Evolutionary conservation across 2,113 vertebrate species (phyloP), one percentile per base, ranked within the genome.

Genomic region (Rhegmatorhina hoffmannsi): DNA sequence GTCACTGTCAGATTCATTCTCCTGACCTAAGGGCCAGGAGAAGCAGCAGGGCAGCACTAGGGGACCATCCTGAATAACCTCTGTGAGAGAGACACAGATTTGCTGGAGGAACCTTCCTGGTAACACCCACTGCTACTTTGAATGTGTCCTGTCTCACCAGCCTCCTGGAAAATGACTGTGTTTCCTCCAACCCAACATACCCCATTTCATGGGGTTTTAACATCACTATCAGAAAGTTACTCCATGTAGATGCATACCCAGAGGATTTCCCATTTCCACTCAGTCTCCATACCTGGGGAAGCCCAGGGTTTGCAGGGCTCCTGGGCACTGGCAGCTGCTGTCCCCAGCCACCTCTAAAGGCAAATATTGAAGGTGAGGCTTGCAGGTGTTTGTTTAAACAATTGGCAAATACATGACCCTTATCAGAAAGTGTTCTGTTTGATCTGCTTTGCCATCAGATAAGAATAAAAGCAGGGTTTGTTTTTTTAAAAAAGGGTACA

Each of bases 241-340:
- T 43, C 50, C 1, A 0, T 21, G 40, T 2, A 11, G 38, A 55
- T 15, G 14, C 33, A 8, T 1, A 19, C 6, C 6, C 0, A 0
- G 26, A 10, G 67, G n/a, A 14, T 83, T 62, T 69, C 38, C 40
- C 13, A 2, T 31, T 58, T 43, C 16, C 33, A 2, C 14, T 21
- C 58, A 34, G n/a, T 20, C 17, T 23, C 52, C 26, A 0, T 18
- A 24, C 21, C 46, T 17, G n/a, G n/a, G n/a, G n/a, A n/a, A n/a
- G n/a, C 28, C 81, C 53, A 18, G 7, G 50, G 25, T 11, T 55
- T 55, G 46, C 75, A 40, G 5, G 7, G 62, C 36, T 49, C 6
- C 56, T 38, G 56, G 83, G 56, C 49, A 46, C 58, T 28, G 50
- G 40, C 85, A 91, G 36, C 49, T 63, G 4, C 58, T 56, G 87